Conservation (phyloP, 2,113 vertebrate species). For the Meleagris gallopavo region DNA sequence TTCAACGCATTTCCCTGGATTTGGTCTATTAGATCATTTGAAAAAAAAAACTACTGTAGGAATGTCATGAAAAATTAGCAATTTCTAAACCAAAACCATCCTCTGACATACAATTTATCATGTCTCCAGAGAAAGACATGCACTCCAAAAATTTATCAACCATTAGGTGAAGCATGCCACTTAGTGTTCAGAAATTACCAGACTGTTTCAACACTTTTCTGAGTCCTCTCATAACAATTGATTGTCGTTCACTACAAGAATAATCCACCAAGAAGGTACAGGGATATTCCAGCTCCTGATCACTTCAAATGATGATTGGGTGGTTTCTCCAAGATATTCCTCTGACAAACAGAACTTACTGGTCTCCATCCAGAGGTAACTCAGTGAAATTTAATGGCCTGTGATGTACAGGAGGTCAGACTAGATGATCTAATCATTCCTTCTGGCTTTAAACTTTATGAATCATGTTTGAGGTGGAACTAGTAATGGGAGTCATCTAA, state of each 20-base stretch:
- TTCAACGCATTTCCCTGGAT: background rate
- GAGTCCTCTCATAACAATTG: background rate
- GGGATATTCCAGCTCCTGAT: background rate
- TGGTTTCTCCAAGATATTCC: background rate
- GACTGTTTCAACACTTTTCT: background rate
- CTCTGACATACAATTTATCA: background rate
- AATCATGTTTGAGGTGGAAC: slow-evolving; percentile 68
- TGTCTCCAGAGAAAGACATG: background rate
- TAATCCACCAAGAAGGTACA: background rate
- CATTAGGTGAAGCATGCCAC: background rate
- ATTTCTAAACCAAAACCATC: background rate
- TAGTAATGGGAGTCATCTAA: slow-evolving; percentile 58
- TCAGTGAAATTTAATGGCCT: slow-evolving; percentile 42
- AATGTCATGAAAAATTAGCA: accelerated
- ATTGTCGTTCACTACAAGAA: background rate
- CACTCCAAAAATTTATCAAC: background rate
- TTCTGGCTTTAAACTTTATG: slow-evolving; percentile 62
- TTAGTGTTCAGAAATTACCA: background rate
- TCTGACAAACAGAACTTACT: slow-evolving; percentile 49
- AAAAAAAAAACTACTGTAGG: background rate
- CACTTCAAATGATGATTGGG: accelerated
- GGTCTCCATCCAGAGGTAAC: slow-evolving; percentile 55
- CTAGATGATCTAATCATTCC: slow-evolving; percentile 50
- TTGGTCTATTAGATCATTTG: background rate
- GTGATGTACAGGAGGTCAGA: slow-evolving; percentile 46